Conservation (phyloP, 2,113 vertebrate genomes). For the Zapornia atra region DNA sequence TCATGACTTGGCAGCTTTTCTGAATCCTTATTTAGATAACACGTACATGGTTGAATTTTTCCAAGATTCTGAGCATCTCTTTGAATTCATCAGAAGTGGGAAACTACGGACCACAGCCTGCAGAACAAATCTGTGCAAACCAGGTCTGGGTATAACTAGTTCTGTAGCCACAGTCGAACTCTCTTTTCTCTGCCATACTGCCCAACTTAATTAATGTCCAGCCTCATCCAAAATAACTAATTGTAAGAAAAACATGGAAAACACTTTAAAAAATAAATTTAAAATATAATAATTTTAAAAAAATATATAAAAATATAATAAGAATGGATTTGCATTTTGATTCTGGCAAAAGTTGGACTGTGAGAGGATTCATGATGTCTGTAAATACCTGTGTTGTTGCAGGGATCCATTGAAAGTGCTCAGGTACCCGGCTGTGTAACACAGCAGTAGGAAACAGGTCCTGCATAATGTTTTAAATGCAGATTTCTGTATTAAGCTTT, state of each 20-base stretch:
- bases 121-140: not conserved
- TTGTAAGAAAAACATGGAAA: not conserved
- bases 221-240: not conserved
- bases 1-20: not conserved
- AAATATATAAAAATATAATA: no score
- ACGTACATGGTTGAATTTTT: not conserved
- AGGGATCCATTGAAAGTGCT: fast-evolving
- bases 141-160: not conserved
- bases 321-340: no score
- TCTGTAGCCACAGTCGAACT: not conserved
- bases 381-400: not conserved
- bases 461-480: not conserved
- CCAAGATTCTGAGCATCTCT: not conserved
- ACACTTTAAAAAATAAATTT: not conserved
- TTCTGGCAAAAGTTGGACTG: not conserved
- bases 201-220: not conserved
- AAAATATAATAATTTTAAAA: no score
- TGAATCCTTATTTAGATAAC: not conserved
- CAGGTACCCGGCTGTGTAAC: not conserved
- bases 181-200: not conserved
- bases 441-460: not conserved
- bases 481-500: not conserved
- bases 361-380: not conserved
- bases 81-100: not conserved
- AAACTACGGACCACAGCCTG: not conserved